A percentile compares a stretch with the other conserved stretches of the same genome.
Conservation (phyloP, 2,888 invertebrate genomes). For the Leptopterna dolabrata region DNA sequence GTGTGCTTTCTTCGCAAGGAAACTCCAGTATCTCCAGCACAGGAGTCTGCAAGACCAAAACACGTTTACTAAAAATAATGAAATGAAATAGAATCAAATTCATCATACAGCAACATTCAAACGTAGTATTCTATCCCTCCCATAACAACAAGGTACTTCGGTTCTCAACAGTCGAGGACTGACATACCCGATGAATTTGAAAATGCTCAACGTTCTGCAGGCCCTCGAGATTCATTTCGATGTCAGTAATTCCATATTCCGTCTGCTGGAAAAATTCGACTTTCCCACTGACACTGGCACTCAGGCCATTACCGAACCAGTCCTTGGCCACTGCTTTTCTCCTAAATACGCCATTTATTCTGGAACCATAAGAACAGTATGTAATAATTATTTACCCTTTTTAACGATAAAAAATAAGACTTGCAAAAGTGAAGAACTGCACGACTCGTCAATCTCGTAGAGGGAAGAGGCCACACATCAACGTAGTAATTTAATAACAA, state of each 20-base stretch:
- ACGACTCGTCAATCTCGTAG: no score
- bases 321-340: constrained; percentile 87
- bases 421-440: no score
- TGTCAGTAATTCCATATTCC: constrained; percentile 84
- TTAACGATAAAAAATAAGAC: constrained; percentile 62
- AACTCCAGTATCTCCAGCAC: constrained; percentile 86
- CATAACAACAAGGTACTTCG: no score
- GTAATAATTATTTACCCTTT: background rate
- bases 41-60: constrained; percentile 73
- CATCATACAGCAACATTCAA: no score
- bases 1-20: constrained; percentile 84
- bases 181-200: constrained; percentile 82
- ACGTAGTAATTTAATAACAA: no score
- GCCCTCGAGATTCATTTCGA: constrained; percentile 81
- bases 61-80: background rate
- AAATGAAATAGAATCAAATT: background rate
- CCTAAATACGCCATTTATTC: constrained; percentile 79
- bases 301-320: constrained; percentile 87
- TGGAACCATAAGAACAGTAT: constrained; percentile 65
- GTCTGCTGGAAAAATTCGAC: constrained; percentile 87
- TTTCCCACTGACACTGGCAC: constrained; percentile 76
- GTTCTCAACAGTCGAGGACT: background rate
- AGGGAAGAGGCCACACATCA: no score
- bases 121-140: no score
- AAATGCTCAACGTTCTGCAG: constrained; percentile 78